Base-by-base conservation (phyloP, 2,888 invertebrate species). In the Dioctria rufipes region DNA sequence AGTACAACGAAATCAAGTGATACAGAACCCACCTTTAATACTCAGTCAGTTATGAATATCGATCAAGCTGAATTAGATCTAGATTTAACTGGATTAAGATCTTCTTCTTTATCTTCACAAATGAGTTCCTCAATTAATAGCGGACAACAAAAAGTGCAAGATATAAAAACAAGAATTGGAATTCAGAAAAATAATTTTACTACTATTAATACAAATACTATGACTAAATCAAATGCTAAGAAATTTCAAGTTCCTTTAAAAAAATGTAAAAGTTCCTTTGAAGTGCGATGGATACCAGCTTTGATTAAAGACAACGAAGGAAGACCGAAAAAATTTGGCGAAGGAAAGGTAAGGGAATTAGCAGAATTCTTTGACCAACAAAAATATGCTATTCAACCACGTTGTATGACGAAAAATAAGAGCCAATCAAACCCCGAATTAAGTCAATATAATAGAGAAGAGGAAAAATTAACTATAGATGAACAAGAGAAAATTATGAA, bases 321-420 rank as follows among this genome's bases (percentile, higher is more conserved):
- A 8, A 46, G 60, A 51, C 81, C 69, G 80, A 83, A 84, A 83
- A 6, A 84, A 80, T 91, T 93, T 37, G 93, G 93, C 0, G 91
- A 91, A 81, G 94, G 94, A 1, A 92, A 93, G 87, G 94, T 95
- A 0, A 93, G 93, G 81, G 93, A 93, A 60, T 89, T 95, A 81
- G 91, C 94, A 0, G 92, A 93, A 86, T 94, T 93, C 87, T 95
- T 94, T 84, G 91, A 93, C 80, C 87, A 89, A 83, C 90, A 90
- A 42, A 90, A 90, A 84, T 86, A 91, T 42, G 83, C 58, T 90
- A 90, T 83, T 88, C 90, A 83, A 89, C 89, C 6, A 89, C 88
- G 83, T 82, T 63, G 77, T 37, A 77, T 77, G 77, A 49, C 90
- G 90, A 83, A 90, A 90, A 85, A 86, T 90, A 90, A 89, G 83